These are phyloP conservation scores for Nebria brevicollis DNA, from an alignment of 2,888 invertebrate genomes.

Conservation along the genomic window DNA sequence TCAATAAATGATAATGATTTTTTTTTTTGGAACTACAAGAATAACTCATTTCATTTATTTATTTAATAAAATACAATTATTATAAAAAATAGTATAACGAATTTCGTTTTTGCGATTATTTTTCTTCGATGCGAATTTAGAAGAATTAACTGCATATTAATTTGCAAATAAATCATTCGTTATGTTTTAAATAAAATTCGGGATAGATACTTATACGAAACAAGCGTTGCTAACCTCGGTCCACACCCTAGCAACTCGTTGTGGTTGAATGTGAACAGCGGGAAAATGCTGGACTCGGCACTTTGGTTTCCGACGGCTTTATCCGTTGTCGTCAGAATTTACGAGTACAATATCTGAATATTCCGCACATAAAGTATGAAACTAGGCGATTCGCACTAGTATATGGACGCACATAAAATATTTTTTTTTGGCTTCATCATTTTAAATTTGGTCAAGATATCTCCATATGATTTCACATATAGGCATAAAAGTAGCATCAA, in stretches of 20 bases:
- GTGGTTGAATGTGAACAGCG: neutral
- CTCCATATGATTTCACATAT: neutral
- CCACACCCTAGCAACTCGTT: neutral
- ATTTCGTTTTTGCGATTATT: too few relatives aligned
- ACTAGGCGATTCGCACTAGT: neutral
- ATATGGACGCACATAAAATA: conserved; percentile 5
- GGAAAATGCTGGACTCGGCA: neutral
- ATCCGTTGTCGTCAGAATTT: conserved; percentile 16
- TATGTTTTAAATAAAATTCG: neutral
- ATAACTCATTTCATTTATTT: too few relatives aligned
- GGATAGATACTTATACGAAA: neutral
- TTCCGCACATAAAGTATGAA: conserved; percentile 5
- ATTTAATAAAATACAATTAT: too few relatives aligned
- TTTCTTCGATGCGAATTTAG: too few relatives aligned
- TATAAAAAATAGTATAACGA: too few relatives aligned
- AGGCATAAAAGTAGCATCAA: neutral
- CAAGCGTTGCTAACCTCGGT: neutral
- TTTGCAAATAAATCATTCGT: too few relatives aligned
- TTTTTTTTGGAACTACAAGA: too few relatives aligned
- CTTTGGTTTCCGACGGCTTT: neutral
- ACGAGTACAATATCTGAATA: conserved; percentile 15
- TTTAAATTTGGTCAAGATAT: neutral
- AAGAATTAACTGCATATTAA: too few relatives aligned
- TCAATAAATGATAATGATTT: too few relatives aligned
- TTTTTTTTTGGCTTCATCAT: neutral